These are phyloP conservation scores for Cavia aperea DNA, from an alignment of 2,113 vertebrate genomes.

Conservation along the genomic window DNA sequence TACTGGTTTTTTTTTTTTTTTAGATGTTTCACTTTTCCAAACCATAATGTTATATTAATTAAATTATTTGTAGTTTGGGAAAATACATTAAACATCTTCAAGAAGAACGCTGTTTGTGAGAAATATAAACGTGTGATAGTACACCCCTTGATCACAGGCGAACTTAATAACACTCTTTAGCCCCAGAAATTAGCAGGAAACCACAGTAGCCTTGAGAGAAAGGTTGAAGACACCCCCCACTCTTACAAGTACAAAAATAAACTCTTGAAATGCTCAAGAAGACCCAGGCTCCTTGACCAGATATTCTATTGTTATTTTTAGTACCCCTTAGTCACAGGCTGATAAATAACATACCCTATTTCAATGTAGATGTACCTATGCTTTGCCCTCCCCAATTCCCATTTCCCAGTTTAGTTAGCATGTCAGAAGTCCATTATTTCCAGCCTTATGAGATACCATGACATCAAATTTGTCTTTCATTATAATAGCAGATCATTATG, in stretches of 20 bases:
- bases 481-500: neutral
- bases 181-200: constrained; percentile 10
- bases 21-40: constrained; percentile 10
- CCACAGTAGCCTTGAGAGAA: neutral
- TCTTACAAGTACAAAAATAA: neutral
- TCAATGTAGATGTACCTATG: neutral
- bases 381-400: neutral
- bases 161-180: neutral
- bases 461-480: neutral
- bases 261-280: neutral
- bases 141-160: neutral
- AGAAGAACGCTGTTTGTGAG: neutral
- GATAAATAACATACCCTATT: neutral
- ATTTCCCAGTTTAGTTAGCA: neutral
- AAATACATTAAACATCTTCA: neutral
- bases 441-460: neutral
- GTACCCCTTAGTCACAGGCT: neutral
- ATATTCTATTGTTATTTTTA: neutral
- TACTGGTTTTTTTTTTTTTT: neutral
- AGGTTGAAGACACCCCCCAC: neutral
- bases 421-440: neutral
- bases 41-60: neutral
- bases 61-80: neutral
- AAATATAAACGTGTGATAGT: neutral
- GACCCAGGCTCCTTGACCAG: neutral